Base-by-base conservation (phyloP, 2,797 vertebrate genomes). In the Sphenopsis melanotis region DNA sequence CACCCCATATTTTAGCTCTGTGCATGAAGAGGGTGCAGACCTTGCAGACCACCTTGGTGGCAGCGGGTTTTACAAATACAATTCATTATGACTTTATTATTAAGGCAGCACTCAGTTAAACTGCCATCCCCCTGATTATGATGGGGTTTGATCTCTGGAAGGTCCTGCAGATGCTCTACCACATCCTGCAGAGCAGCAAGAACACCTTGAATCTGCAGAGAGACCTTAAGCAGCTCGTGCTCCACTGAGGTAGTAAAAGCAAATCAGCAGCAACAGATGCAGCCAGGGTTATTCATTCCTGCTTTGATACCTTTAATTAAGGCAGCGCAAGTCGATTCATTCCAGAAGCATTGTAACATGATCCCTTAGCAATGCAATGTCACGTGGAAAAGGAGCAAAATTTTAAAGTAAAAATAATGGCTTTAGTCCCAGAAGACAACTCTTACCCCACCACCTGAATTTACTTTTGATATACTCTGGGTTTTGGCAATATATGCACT, bases 381-480 rank as follows among this genome's bases (percentile, higher is more conserved):
- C 77, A 74, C 42, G 20, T n/a, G 52, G 52, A 52, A 91, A 91
- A 82, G 49, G 13, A 29, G 41, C 22, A 84, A 86, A 74, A 93
- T 44, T 71, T 61, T 2, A 20, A 74, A 66, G 56, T 80, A 92
- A 86, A 71, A 94, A 63, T 89, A 96, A 89, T 39, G 69, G 69
- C 55, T 94, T 95, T 83, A 76, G 61, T 97, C 91, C 92, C 89
- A 93, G 78, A 96, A 94, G 94, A 94, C 72, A 89, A 41, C 29
- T 89, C 59, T 50, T 76, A 83, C 18, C 8, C 30, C 29, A 68
- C 39, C 26, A 74, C 26, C 50, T 61, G 70, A 69, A 49, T 76
- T 83, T 84, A 44, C 46, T 84, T 89, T 44, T 68, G 9, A 53
- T 92, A 29, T 46, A 49, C n/a, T 29, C 37, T 53, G 29, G 1